Evolutionary conservation across 64 coral and sea anemone genomes (phyloP), one percentile per base, ranked within the genome.

Genomic region (Dendrophyllia cribrosa): DNA sequence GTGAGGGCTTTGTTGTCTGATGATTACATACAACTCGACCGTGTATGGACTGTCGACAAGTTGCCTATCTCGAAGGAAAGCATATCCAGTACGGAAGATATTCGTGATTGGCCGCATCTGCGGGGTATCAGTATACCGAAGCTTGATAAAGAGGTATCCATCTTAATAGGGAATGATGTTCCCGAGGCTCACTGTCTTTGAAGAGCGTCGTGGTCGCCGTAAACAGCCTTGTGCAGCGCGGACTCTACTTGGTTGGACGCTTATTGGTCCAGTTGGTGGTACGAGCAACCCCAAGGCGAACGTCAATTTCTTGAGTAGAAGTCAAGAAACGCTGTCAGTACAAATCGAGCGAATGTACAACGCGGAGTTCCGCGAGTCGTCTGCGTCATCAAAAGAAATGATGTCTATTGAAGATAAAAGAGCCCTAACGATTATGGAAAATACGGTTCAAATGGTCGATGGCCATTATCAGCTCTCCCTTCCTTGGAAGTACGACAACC

Each of bases 401-500:
- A 66, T 89, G 24, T 95, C 93, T 5, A 34, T 61, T 60, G 88
- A 95, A 53, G 93, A 95, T 43, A 71, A 16, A 47, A 59, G 82
- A 52, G 88, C 62, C 26, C 65, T 90, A 19, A 61, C 76, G 45
- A 86, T 87, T 19, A 66, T 89, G 78, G 68, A 95, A 66, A 34
- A 20, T 12, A 82, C 93, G 0, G 69, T 46, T 13, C 52, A 43
- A 23, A 67, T 81, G 23, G 51, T 72, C 43, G 85, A 94, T 59
- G 76, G 87, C 34, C 93, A 95, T 78, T 95, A 90, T 66, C 43
- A 89, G 60, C 52, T 95, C 58, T 46, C 74, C 26, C 61, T 95
- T 56, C 88, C 93, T 10, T 76, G 85, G 59, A 84, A 76, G 26
- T 76, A 85, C 43, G 10, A 81, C n/a, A 58, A 13, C 15, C 67